These are phyloP conservation scores for Poeciliopsis turneri DNA, from an alignment of 2,797 vertebrate genomes.

Conservation along the genomic window DNA sequence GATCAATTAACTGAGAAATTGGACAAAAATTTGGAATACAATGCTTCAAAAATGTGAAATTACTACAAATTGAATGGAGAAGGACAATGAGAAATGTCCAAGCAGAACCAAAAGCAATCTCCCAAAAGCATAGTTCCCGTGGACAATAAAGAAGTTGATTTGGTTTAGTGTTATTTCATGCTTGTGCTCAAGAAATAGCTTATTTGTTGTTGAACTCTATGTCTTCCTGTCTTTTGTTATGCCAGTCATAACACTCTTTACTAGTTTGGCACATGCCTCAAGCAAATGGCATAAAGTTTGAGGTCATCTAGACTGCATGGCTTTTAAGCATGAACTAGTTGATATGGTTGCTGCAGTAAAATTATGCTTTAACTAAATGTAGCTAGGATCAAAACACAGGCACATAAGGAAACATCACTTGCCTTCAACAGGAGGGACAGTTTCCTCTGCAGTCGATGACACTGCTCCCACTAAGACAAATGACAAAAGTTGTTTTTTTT, in stretches of 20 bases:
- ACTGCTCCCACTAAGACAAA: not conserved
- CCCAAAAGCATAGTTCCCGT: too few relatives aligned
- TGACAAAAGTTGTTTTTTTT: not conserved
- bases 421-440: not conserved
- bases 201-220: not conserved
- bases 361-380: not conserved
- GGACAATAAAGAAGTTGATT: too few relatives aligned
- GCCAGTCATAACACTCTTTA: not conserved
- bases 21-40: not conserved
- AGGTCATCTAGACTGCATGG: not conserved
- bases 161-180: too few relatives aligned
- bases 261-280: not conserved
- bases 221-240: not conserved
- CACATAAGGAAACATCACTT: not conserved
- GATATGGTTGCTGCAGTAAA: not conserved
- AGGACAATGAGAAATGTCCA: not conserved
- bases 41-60: not conserved
- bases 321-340: not conserved
- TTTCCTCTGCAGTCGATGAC: conserved; percentile 1
- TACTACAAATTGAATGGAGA: not conserved
- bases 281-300: not conserved
- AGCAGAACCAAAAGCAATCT: not conserved
- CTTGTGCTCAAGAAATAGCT: too few relatives aligned
- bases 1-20: too few relatives aligned
- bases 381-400: not conserved